Base-by-base conservation (phyloP, 2,113 vertebrate genomes). In the Vidua macroura region DNA sequence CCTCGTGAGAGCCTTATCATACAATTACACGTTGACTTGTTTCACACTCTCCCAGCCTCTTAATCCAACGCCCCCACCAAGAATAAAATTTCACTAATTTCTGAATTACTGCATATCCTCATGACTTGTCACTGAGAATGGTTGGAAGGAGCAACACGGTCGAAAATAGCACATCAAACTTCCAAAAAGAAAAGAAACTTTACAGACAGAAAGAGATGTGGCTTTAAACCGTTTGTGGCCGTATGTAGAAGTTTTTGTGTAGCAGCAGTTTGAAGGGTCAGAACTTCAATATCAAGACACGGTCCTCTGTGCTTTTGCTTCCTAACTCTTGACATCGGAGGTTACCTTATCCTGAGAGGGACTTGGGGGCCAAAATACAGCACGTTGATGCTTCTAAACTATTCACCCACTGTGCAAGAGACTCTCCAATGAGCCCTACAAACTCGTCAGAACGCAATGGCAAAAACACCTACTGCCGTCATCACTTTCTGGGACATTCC, bases 1-100 rank as follows among this genome's bases (percentile, higher is more conserved):
- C 99, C 99, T 99, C 99, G 98, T 98, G 99, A 99, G 99, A 99
- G 99, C 99, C 99, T 99, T 99, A 99, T 99, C 99, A 98, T 98
- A 99, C 99, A 99, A 99, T 99, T 99, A 99, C 99, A 99, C 99
- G 99, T 99, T 99, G 99, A 99, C 99, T 99, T 98, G 99, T 99
- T 99, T 98, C 99, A 99, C 99, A 99, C 99, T 99, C 99, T 99
- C 99, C 98, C 99, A 98, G 99, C 99, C 99, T 99, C 99, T 99
- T 99, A 99, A 99, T 99, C 99, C 99, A 99, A 98, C 97, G 97
- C 98, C 98, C 97, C 98, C 98, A 99, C 98, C 98, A 98, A 98
- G 98, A 98, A 98, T 97, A 98, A 98, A 98, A 98, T 98, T 98
- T 98, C 98, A 97, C 98, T 98, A 97, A 98, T 98, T 98, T 98